Base-by-base conservation (phyloP, 2,888 invertebrate species). In the Pollenia angustigena region DNA sequence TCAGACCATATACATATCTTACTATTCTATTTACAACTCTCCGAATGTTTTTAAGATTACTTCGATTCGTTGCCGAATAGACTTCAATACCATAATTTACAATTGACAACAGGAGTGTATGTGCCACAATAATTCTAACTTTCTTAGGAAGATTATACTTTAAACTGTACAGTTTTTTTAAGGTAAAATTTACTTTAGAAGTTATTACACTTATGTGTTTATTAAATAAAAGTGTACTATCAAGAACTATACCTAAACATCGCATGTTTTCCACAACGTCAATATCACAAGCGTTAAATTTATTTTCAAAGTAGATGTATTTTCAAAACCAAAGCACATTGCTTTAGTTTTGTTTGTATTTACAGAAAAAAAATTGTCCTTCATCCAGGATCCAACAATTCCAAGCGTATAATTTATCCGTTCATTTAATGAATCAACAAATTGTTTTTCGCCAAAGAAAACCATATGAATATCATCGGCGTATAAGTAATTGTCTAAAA, bases 381-480 rank as follows among this genome's bases (percentile, higher is more conserved):
- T 16, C 16, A 62, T 60, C 60, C n/a, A 44, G 6, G 42, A 42
- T n/a, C 8, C n/a, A n/a, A 16, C 16, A 62, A 8, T 14, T 16
- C 9, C 44, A 6, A 62, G 44, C 4, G 42, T n/a, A 44, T 62
- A 44, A 44, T 62, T 9, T n/a, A 62, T 12, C 3, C 32, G 40
- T 40, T 11, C 58, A 58, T 14, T 40, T 18, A 58, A 40, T 4
- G 32, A 11, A n/a, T 44, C 42, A 44, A 62, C 2, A 44, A 44
- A 62, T 16, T 44, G 42, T 14, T 14, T 10, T 9, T 62, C 44
- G 10, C 62, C 62, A 11, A 56, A 16, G 12, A 62, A 62, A 10
- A 62, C 16, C 14, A 62, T 9, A 16, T 62, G 62, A 62, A 42
- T 62, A 44, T 44, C 62, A 62, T 62, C 44, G 9, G 62, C 62